Conservation (phyloP, 2,797 vertebrate species). For the Neostethus bicornis region DNA sequence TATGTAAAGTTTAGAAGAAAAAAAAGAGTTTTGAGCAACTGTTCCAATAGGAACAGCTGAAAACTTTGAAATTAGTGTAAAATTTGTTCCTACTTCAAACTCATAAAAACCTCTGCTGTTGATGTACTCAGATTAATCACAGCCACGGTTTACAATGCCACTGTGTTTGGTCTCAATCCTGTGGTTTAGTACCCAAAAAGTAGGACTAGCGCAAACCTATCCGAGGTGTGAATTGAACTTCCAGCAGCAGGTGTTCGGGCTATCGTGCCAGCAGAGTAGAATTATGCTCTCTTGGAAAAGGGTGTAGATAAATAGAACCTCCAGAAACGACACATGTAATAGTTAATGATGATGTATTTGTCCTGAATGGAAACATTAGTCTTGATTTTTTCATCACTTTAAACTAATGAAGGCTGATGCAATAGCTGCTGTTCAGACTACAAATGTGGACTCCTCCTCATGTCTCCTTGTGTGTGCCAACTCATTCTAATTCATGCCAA, state of each 20-base stretch:
- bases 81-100: conserved; percentile 13
- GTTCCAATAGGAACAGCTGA: conserved; percentile 6
- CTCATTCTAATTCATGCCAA: conserved; percentile 46
- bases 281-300: conserved; percentile 65
- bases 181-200: conserved; percentile 35
- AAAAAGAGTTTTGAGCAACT: conserved; percentile 5
- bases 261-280: conserved; percentile 67
- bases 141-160: conserved; percentile 37
- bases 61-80: neutral
- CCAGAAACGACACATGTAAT: conserved; percentile 62
- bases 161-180: conserved; percentile 22
- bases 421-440: conserved; percentile 64
- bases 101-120: conserved; percentile 4
- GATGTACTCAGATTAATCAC: conserved; percentile 18
- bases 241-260: conserved; percentile 55
- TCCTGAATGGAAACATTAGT: conserved; percentile 66
- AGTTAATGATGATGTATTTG: conserved; percentile 76
- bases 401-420: conserved; percentile 65
- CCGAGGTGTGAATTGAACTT: conserved; percentile 60
- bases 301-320: conserved; percentile 55
- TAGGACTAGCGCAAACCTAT: conserved; percentile 36
- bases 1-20: conserved; percentile 12
- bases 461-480: conserved; percentile 27
- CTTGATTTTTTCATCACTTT: conserved; percentile 68
- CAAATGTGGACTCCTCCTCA: conserved; percentile 35